A percentile compares a stretch with the other conserved stretches of the same genome.
Evolutionary conservation across 2,797 vertebrate species (phyloP).

Genomic region (Okamejei kenojei): DNA sequence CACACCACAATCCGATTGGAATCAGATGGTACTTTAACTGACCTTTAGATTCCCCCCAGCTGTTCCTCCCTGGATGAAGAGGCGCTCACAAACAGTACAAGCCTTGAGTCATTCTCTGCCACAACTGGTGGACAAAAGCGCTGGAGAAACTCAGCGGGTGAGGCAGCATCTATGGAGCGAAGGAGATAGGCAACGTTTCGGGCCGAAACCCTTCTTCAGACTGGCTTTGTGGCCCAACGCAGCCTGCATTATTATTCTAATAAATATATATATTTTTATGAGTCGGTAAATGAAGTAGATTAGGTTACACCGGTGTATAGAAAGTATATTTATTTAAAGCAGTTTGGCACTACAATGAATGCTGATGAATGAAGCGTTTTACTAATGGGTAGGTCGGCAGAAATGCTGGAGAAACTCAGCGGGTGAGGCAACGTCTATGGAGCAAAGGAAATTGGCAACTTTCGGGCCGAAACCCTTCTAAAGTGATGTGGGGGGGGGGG

Average conservation of each 20-base stretch:
- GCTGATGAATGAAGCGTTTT: neutral
- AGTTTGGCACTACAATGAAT: neutral
- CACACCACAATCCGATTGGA: neutral
- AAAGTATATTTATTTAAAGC: slow-evolving; percentile 10
- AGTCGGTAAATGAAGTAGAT: neutral
- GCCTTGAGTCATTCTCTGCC: neutral
- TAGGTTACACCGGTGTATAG: neutral
- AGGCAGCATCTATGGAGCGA: too few species aligned
- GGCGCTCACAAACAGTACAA: neutral
- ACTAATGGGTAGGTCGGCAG: too few species aligned
- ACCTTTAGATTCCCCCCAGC: neutral
- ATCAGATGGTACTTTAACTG: neutral
- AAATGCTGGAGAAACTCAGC: too few species aligned
- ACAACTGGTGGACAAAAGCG: neutral
- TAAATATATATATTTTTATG: neutral
- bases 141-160: too few species aligned
- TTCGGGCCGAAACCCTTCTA: too few species aligned
- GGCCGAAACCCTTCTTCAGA: too few species aligned
- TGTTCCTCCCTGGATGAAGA: neutral
- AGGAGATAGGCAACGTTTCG: too few species aligned
- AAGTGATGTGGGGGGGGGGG: too few species aligned
- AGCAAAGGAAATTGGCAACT: too few species aligned
- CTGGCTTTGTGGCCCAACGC: neutral
- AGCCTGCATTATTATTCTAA: neutral
- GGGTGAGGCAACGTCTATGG: too few species aligned